Conservation (phyloP, 2,888 invertebrate genomes). For the Rotaria macrura region DNA sequence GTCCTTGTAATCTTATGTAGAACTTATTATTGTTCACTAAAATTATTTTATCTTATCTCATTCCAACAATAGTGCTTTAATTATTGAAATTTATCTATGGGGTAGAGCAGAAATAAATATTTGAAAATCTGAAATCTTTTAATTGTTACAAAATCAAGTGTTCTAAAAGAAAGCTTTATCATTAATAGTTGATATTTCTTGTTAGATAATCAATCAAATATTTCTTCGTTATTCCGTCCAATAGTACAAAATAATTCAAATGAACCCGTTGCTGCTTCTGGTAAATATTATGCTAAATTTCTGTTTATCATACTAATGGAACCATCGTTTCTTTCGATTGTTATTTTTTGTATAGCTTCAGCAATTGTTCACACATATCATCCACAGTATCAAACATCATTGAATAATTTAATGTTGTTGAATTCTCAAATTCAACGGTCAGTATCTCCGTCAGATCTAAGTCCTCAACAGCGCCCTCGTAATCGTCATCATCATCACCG, state of each 20-base stretch:
- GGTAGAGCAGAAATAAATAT: too few relatives aligned
- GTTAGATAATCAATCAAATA: not conserved
- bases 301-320: not conserved
- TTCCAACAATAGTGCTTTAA: too few relatives aligned
- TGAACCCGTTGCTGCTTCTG: not conserved
- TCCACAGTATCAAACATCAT: not conserved
- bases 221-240: not conserved
- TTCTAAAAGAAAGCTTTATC: too few relatives aligned
- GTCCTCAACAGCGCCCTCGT: not conserved
- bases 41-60: too few relatives aligned
- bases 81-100: too few relatives aligned
- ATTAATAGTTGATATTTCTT: too few relatives aligned
- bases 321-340: not conserved
- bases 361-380: not conserved
- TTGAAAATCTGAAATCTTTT: too few relatives aligned
- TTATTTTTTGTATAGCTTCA: not conserved
- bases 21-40: too few relatives aligned
- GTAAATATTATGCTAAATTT: not conserved
- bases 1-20: too few relatives aligned
- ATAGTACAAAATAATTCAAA: not conserved
- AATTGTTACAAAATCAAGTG: too few relatives aligned
- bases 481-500: not conserved
- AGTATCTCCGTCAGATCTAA: not conserved
- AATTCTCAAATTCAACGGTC: not conserved
- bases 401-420: not conserved